Evolutionary conservation across 1,140 invertebrate species (phyloP), one percentile per base, ranked within the genome.

Genomic region (Pantala flavescens): DNA sequence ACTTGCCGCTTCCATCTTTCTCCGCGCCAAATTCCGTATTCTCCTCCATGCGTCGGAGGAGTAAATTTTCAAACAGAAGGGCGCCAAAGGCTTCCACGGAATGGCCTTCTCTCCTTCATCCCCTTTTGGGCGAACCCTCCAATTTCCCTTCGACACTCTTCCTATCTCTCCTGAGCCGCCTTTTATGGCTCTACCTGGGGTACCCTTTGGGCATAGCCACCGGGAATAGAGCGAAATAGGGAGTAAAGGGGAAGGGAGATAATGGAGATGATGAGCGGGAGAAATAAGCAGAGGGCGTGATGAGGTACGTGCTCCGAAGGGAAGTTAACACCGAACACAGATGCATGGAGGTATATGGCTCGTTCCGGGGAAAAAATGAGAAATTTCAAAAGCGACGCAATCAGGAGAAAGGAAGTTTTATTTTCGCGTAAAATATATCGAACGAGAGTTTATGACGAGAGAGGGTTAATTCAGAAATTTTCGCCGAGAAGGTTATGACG

Each of bases 161-260:
- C 49, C 14, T 63, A 16, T 63, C 49, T 21, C 16, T 63, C 49
- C 12, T 21, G 14, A 63, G 49, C 49, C 12, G 3, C 3, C 49
- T 63, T 63, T 63, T 63, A 63, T 63, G 49, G 49, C n/a, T 63
- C 49, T 63, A 63, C 49, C 49, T 63, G 49, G 49, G 49, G 49
- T 7, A 63, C 49, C 49, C 49, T 63, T 63, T 63, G 49, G n/a
- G 49, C 49, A 63, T 63, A 63, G 49, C 49, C 49, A 63, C 14
- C 49, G 49, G 49, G 49, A 63, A 63, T 63, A 63, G 49, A 63
- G 49, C 16, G 49, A 36, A 36, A 36, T 36, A 36, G 28, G 28
- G 16, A 21, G 49, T 63, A 63, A 63, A 19, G 49, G 49, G 49
- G 49, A 63, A 36, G 28, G 49, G 1, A 19, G 49, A 21, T 19